Evolutionary conservation across 2,888 invertebrate genomes (phyloP).

Genomic region (Rhagophthalmus giganteus): DNA sequence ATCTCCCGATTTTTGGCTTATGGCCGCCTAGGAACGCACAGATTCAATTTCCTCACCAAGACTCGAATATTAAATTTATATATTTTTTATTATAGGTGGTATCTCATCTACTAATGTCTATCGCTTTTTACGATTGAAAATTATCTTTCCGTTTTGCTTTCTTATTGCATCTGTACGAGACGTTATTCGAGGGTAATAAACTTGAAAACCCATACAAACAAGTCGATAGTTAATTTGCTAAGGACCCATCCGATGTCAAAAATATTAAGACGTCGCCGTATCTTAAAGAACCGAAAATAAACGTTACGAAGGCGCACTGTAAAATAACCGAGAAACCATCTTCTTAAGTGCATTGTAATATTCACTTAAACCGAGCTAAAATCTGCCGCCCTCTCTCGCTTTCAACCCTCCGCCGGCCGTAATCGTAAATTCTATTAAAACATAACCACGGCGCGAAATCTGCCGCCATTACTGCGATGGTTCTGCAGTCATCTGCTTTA

Average conservation of each 20-base stretch:
- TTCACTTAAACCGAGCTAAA: constrained; percentile 51
- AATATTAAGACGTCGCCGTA: no score
- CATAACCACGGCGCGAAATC: constrained; percentile 59
- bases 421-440: constrained; percentile 60
- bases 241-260: no score
- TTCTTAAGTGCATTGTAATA: constrained; percentile 51
- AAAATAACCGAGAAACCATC: constrained; percentile 45
- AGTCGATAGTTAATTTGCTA: no score
- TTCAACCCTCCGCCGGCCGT: constrained; percentile 53
- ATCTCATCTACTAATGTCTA: no score
- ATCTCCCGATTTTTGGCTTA: constrained; percentile 45
- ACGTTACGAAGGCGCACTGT: constrained; percentile 3
- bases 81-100: no score
- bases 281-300: no score
- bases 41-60: constrained; percentile 32
- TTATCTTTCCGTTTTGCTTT: not conserved
- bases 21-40: constrained; percentile 35
- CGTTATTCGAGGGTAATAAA: no score
- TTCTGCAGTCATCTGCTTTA: constrained; percentile 56
- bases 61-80: constrained; percentile 20
- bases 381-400: constrained; percentile 47
- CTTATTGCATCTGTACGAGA: no score
- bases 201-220: no score
- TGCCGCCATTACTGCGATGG: constrained; percentile 56
- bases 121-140: no score